phyloP scores from a whole-genome alignment of 2,113 vertebrate species.

The Phaethon lepturus region DNA sequence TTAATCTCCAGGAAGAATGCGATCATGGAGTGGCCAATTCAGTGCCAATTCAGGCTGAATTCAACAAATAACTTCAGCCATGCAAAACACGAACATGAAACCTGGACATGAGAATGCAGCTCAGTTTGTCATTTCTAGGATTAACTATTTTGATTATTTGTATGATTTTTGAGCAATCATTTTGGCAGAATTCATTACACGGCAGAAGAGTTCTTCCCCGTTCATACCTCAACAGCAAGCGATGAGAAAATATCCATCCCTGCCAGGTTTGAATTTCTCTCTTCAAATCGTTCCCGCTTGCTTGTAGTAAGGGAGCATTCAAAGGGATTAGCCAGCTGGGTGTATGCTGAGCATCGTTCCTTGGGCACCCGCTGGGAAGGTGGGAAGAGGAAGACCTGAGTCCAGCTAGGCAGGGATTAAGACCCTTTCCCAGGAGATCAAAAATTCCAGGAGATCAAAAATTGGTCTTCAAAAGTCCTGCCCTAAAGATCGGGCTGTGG shows the following conservation, averaged over 20 bases:
- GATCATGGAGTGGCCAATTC: not conserved
- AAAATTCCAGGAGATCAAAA: not conserved
- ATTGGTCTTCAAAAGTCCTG: not conserved
- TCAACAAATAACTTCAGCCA: not conserved
- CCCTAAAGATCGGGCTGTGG: not conserved
- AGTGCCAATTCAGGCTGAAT: not conserved
- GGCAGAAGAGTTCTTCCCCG: not conserved
- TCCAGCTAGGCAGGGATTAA: not conserved
- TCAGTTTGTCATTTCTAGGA: not conserved
- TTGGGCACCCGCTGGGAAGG: fast-evolving
- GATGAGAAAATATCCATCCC: not conserved
- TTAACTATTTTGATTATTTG: not conserved
- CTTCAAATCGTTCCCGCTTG: not conserved
- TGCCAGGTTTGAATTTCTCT: not conserved
- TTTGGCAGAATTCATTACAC: not conserved
- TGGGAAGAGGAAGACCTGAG: not conserved
- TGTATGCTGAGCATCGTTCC: not conserved
- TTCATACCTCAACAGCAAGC: not conserved
- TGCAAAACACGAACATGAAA: not conserved
- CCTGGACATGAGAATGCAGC: not conserved
- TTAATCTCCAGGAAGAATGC: not conserved
- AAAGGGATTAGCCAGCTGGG: not conserved
- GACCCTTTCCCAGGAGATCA: not conserved
- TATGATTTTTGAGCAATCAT: not conserved
- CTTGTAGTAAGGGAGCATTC: not conserved